phyloP scores from a whole-genome alignment of 2,888 invertebrate genomes.

The Hypolimnas misippus region DNA sequence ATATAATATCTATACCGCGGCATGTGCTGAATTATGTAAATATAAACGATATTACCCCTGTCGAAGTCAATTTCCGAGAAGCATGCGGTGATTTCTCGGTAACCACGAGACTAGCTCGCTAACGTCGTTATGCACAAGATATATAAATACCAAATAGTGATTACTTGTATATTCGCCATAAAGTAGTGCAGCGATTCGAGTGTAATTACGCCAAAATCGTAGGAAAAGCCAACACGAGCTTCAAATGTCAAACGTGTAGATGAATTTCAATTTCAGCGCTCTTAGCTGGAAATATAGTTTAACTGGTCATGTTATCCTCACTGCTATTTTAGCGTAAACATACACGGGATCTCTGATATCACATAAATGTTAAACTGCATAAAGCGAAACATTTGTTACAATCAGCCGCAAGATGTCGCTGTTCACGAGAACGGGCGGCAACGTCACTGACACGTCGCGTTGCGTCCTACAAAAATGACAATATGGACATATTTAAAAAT shows the following conservation, averaged over 20 bases:
- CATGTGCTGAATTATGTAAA: slow-evolving; percentile 44
- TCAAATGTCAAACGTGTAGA: no score
- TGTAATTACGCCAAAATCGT: no score
- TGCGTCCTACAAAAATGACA: slow-evolving; percentile 42
- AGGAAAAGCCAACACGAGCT: no score
- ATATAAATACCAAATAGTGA: no score
- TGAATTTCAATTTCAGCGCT: no score
- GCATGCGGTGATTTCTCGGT: slow-evolving; percentile 33
- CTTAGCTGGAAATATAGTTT: no score
- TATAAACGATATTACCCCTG: slow-evolving; percentile 42
- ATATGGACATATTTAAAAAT: slow-evolving; percentile 46
- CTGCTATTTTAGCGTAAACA: no score
- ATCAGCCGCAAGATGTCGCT: slow-evolving; percentile 50
- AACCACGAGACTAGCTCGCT: slow-evolving; percentile 22
- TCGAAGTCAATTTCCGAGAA: slow-evolving; percentile 30
- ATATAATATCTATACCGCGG: slow-evolving; percentile 43
- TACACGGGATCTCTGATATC: no score
- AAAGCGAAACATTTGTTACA: slow-evolving; percentile 25
- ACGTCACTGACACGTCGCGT: slow-evolving; percentile 34
- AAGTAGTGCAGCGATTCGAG: no score
- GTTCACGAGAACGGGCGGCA: slow-evolving; percentile 32
- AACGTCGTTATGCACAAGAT: slow-evolving; percentile 2
- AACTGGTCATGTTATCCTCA: no score
- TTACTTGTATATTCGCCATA: no score
- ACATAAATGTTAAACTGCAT: no score